Evolutionary conservation across 2,113 vertebrate genomes (phyloP), one percentile per base, ranked within the genome.

Genomic region (Struthio camelus): DNA sequence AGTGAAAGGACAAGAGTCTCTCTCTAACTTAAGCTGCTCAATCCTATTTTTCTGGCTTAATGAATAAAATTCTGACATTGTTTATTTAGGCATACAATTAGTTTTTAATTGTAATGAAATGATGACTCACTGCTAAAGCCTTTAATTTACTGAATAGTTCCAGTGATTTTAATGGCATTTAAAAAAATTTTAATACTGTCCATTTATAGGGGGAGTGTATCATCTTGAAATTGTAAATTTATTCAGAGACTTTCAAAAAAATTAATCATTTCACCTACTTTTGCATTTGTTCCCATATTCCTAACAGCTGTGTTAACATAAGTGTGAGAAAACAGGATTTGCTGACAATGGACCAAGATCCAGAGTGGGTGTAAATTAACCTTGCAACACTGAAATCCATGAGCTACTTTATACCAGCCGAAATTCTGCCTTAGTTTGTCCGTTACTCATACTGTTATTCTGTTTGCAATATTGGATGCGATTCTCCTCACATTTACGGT

Each of bases 41-140:
- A 27, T 9, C 66, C 72, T 93, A 28, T 95, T 96, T 97, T 81
- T 54, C 53, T 1, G 17, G 70, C 62, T 79, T 65, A 89, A 91
- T 77, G 78, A 96, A 87, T 89, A 89, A 93, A 97, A 93, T 84
- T 76, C 92, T 75, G 81, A 83, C 8, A 17, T 53, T 95, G 85
- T 96, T 97, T 97, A 93, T 95, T 97, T 97, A 94, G 93, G 53
- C 50, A 73, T 95, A 94, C 95, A 97, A 96, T 97, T 98, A 96
- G 69, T 66, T 98, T 97, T 97, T 97, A 97, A 97, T 98, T 97
- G 96, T 89, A 96, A 93, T 95, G 85, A 95, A 92, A 96, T 91
- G 51, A 95, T 93, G 73, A 97, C 95, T 97, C 82, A 71, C 72
- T 94, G 66, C 67, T 42, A 89, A 32, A 30, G 46, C 18, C 92